Conservation (phyloP, 2,113 vertebrate species). For the Carassius gibelio region DNA sequence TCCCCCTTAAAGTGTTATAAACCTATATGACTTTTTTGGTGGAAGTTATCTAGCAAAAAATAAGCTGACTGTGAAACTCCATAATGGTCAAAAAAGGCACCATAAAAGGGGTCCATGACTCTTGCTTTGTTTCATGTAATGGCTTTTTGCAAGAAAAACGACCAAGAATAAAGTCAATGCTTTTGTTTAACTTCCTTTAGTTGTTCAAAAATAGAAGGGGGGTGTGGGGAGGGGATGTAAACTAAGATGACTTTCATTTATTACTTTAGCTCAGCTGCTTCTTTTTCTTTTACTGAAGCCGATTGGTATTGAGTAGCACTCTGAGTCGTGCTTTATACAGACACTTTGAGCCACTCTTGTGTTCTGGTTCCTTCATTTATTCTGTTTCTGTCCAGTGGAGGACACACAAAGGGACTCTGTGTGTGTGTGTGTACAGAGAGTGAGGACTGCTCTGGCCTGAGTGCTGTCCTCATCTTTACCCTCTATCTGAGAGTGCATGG, state of each 20-base stretch:
- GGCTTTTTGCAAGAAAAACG: not conserved
- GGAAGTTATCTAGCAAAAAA: not conserved
- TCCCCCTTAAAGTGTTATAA: not conserved
- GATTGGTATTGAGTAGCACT: conserved; percentile 4
- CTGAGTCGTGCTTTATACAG: not conserved
- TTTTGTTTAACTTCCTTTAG: not conserved
- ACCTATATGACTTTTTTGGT: not conserved
- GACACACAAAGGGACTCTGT: conserved; percentile 10
- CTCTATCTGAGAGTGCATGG: conserved; percentile 34
- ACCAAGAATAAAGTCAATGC: not conserved
- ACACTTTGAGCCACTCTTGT: conserved; percentile 27
- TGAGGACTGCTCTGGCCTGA: not conserved
- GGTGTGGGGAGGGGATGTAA: too few species aligned
- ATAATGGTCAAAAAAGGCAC: not conserved
- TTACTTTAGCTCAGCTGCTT: not conserved
- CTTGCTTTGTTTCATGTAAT: not conserved
- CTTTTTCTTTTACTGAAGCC: not conserved
- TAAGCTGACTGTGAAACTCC: not conserved
- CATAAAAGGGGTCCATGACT: not conserved
- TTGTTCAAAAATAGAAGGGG: not conserved
- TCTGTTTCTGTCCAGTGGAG: not conserved
- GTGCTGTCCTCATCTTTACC: conserved; percentile 1
- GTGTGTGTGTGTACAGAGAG: conserved; percentile 46
- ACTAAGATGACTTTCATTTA: not conserved
- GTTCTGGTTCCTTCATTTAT: not conserved